Conservation (phyloP, 2,888 invertebrate species). For the Cartodere bifasciata region DNA sequence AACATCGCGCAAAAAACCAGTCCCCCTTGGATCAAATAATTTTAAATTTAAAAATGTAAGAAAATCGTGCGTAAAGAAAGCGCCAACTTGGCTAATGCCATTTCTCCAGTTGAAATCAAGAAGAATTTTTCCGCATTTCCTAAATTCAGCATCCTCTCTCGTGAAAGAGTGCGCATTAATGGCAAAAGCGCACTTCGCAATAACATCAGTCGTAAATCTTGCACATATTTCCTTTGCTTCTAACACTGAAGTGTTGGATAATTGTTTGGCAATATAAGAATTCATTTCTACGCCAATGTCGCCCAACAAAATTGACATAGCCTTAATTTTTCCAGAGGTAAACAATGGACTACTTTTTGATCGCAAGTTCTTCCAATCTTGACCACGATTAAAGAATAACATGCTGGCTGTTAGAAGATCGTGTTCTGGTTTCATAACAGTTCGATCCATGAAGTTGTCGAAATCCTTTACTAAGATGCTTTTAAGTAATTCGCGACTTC, state of each 20-base stretch:
- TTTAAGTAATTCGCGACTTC: constrained; percentile 37
- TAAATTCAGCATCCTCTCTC: constrained; percentile 29
- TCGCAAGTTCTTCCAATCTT: constrained; percentile 40
- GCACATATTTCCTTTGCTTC: constrained; percentile 29
- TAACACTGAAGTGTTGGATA: constrained; percentile 7
- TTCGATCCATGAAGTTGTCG: constrained; percentile 36
- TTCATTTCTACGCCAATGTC: constrained; percentile 27
- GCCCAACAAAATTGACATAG: constrained; percentile 38
- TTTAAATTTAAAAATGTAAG: constrained; percentile 20
- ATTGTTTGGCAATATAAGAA: constrained; percentile 13
- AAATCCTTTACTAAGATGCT: constrained; percentile 37
- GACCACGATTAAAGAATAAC: constrained; percentile 35
- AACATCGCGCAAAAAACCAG: constrained; percentile 21
- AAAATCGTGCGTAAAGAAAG: constrained; percentile 21
- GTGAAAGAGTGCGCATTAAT: constrained; percentile 31
- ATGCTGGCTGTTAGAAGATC: constrained; percentile 34
- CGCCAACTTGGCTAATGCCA: constrained; percentile 20
- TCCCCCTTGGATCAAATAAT: constrained; percentile 20
- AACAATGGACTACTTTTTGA: constrained; percentile 41
- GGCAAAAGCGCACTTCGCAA: constrained; percentile 36
- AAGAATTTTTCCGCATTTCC: constrained; percentile 25
- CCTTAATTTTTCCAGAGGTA: constrained; percentile 41
- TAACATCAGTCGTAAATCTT: constrained; percentile 35
- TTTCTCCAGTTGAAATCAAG: constrained; percentile 23
- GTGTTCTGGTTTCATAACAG: constrained; percentile 30